These are phyloP conservation scores for Aphrocallistes beatrix DNA, from an alignment of 37 sponge, comb jelly and placozoan genomes.

Conservation along the genomic window DNA sequence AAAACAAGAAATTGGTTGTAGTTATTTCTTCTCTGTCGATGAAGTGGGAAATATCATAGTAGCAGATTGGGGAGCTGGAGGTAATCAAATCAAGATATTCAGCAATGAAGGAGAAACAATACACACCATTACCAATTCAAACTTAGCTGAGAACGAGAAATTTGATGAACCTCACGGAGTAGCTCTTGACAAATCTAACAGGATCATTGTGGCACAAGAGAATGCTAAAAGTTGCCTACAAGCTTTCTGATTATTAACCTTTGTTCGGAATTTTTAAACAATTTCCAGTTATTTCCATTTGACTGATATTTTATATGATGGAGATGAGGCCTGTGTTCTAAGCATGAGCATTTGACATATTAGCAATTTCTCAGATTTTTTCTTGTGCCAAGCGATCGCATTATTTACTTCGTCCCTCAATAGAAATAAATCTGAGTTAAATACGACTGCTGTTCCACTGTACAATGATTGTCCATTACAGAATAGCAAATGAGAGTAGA, in stretches of 20 bases:
- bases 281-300: too few relatives aligned
- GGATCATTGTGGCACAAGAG: neutral
- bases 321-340: too few relatives aligned
- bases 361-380: too few relatives aligned
- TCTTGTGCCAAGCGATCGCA: too few relatives aligned
- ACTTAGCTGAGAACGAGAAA: neutral
- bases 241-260: neutral
- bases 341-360: too few relatives aligned
- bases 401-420: too few relatives aligned
- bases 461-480: too few relatives aligned
- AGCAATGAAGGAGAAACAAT: neutral
- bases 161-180: neutral
- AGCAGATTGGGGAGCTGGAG: neutral
- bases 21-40: neutral
- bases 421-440: too few relatives aligned
- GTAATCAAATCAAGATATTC: neutral
- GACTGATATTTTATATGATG: too few relatives aligned
- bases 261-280: too few relatives aligned
- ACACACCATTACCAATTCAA: neutral
- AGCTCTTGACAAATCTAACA: neutral
- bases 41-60: conserved; percentile 1
- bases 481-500: too few relatives aligned
- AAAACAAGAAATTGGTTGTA: neutral
- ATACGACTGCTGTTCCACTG: too few relatives aligned
- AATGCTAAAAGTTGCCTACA: neutral